Evolutionary conservation across 2,113 vertebrate species (phyloP).

Genomic region (Marcusenius ussheri): DNA sequence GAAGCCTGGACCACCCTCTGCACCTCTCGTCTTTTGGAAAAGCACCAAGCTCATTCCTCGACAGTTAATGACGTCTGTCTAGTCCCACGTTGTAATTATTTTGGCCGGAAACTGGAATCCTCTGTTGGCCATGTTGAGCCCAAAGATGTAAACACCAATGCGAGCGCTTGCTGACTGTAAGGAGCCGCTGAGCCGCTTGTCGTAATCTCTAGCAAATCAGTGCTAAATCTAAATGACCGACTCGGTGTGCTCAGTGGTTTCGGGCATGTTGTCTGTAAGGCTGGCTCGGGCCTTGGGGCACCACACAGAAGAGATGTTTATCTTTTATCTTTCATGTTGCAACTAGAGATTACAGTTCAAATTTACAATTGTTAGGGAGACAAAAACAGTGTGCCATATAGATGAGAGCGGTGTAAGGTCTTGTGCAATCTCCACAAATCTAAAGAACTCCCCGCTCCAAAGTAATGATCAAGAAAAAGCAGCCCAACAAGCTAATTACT

Average conservation of each 20-base stretch:
- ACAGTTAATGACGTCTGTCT: neutral
- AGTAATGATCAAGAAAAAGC: neutral
- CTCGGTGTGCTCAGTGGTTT: neutral
- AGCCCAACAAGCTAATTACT: neutral
- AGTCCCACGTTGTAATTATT: neutral
- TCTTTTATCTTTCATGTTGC: conserved; percentile 21
- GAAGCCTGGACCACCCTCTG: neutral
- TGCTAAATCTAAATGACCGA: neutral
- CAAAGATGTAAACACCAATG: neutral
- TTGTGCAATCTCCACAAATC: neutral
- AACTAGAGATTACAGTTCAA: conserved; percentile 16
- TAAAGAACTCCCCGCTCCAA: neutral
- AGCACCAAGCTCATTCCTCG: neutral
- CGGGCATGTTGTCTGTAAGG: neutral
- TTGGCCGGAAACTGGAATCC: neutral
- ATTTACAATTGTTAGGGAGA: conserved; percentile 14
- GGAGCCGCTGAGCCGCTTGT: neutral
- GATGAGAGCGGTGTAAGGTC: neutral
- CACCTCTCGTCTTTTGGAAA: neutral
- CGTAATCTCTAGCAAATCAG: neutral
- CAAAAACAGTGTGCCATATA: neutral
- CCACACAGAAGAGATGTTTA: conserved; percentile 7
- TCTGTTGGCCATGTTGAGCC: neutral
- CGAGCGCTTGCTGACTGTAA: neutral
- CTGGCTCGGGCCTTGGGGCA: neutral